Percentiles rank a stretch among this genome's conserved stretches.
These are phyloP conservation scores for Sceloporus undulatus DNA, from an alignment of 2,113 vertebrate species.

Conservation along the genomic window DNA sequence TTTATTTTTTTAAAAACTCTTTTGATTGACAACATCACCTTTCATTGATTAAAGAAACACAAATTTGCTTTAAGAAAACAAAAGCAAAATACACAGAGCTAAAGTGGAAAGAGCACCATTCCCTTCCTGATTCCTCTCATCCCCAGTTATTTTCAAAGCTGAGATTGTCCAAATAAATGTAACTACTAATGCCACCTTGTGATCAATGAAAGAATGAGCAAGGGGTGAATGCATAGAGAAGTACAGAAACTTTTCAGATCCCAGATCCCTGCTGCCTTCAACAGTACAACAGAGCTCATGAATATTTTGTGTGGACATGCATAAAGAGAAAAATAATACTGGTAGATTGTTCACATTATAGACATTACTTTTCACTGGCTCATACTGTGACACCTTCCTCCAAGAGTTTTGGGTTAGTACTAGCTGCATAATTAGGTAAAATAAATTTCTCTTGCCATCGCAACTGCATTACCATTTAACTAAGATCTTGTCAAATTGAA, in stretches of 20 bases:
- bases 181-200: background rate
- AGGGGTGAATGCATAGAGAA: too few species aligned
- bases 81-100: too few species aligned
- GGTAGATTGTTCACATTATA: too few species aligned
- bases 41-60: background rate
- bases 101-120: too few species aligned
- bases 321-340: too few species aligned
- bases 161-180: background rate
- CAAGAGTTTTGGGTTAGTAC: background rate
- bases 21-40: accelerated
- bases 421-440: background rate
- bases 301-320: background rate
- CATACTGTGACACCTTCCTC: background rate
- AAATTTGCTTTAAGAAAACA: background rate
- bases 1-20: background rate
- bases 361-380: background rate
- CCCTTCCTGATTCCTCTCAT: background rate
- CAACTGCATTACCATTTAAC: background rate
- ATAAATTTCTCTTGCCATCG: background rate
- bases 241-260: too few species aligned
- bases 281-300: too few species aligned
- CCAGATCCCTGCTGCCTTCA: too few species aligned
- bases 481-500: background rate
- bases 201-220: background rate
- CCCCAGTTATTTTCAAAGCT: background rate